Evolutionary conservation across 2,113 vertebrate species (phyloP).

Genomic region (Pandion haliaetus): DNA sequence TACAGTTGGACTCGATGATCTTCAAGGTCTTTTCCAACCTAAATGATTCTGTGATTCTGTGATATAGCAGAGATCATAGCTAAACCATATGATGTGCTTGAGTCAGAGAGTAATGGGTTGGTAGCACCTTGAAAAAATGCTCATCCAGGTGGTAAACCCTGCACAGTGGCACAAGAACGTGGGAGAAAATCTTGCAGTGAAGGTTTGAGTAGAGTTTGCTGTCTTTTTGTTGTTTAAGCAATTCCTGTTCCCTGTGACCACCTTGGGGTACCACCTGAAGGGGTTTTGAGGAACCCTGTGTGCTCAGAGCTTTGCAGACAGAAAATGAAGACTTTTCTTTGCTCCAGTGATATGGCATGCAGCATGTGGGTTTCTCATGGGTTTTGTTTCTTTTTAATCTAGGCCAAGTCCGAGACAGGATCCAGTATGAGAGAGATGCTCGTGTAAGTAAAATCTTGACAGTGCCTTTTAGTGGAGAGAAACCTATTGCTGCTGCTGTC

Average conservation of each 20-base stretch:
- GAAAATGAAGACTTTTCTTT: neutral
- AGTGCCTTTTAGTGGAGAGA: neutral
- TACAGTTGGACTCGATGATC: accelerated
- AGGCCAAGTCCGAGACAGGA: slow-evolving; percentile 89
- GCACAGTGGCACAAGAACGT: neutral
- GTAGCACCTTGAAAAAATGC: neutral
- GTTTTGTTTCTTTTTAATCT: slow-evolving; percentile 41
- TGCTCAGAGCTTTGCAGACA: neutral
- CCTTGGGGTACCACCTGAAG: neutral
- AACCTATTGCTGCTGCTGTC: neutral
- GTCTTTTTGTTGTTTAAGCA: neutral
- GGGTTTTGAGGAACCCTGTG: neutral
- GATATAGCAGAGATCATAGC: neutral
- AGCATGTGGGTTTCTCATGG: neutral
- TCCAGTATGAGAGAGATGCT: slow-evolving; percentile 79
- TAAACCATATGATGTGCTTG: neutral
- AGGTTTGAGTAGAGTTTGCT: neutral
- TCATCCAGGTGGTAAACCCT: neutral
- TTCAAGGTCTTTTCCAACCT: neutral
- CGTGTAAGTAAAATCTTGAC: slow-evolving; percentile 78
- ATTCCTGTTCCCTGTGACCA: neutral
- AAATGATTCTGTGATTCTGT: neutral
- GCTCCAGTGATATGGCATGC: accelerated
- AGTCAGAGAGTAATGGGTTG: neutral
- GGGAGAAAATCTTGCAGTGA: neutral